Percentiles rank a stretch among this genome's conserved stretches.
phyloP scores from a whole-genome alignment of 2,888 invertebrate genomes.

The Nipponacmea schrenckii region DNA sequence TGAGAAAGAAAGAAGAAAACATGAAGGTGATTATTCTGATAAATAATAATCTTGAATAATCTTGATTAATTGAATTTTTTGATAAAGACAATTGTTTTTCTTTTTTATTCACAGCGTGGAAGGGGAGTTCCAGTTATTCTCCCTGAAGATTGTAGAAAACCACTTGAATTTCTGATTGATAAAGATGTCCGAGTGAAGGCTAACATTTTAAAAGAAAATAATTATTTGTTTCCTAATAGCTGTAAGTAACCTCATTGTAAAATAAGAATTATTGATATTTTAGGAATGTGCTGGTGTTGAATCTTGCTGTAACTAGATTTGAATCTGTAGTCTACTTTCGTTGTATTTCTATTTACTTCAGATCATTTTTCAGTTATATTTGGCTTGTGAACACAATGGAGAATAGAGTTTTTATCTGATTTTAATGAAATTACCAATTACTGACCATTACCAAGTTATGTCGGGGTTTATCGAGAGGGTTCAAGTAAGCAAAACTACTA shows the following conservation, averaged over 20 bases:
- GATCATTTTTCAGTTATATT: slow-evolving; percentile 23
- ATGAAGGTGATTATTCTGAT: no score
- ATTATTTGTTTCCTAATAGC: no score
- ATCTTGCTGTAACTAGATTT: not conserved
- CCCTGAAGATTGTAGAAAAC: slow-evolving; percentile 17
- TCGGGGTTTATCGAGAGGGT: slow-evolving; percentile 24
- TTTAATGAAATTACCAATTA: not conserved
- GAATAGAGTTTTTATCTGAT: slow-evolving; percentile 19
- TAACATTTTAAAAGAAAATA: no score
- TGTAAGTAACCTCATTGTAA: no score
- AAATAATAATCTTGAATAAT: no score
- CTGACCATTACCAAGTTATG: slow-evolving; percentile 25
- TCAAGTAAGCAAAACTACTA: slow-evolving; percentile 24
- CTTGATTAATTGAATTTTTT: no score
- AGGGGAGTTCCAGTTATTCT: slow-evolving; percentile 25
- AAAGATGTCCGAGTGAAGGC: no score
- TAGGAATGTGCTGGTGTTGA: no score
- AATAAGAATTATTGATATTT: no score
- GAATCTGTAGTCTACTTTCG: not conserved
- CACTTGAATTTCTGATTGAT: slow-evolving; percentile 15
- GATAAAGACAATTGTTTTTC: no score
- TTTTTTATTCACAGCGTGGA: slow-evolving; percentile 19
- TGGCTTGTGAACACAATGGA: slow-evolving; percentile 26
- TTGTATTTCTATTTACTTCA: no score
- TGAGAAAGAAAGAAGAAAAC: no score